Evolutionary conservation across 2,113 vertebrate genomes (phyloP), one percentile per base, ranked within the genome.

Genomic region (Lamprotornis superbus): DNA sequence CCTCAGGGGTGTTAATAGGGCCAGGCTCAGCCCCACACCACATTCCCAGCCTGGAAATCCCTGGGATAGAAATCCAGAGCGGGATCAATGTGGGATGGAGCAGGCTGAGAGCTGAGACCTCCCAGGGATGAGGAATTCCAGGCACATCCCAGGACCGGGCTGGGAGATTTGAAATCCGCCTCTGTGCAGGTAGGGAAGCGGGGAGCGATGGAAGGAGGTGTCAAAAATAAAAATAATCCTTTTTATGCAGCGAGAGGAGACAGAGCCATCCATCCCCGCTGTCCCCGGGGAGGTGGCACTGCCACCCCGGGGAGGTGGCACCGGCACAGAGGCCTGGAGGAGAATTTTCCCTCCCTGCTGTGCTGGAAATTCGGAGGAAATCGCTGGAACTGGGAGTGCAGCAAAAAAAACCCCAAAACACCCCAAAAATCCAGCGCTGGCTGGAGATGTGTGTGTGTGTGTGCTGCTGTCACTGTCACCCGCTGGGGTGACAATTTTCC

Each of bases 151-250:
- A 0, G 42, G 46, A 37, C 3, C 39, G 0, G 39, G 39, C 39
- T 39, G 39, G 9, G 4, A 53, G 80, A 15, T n/a, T 8, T 75
- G 11, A 6, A 52, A 50, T 25, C 28, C 75, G 11, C 73, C 59
- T 68, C 52, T 0, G 0, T 10, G 31, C 80, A 68, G 90, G 87
- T 35, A 5, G n/a, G 28, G 59, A 40, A 65, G 64, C 21, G 0
- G n/a, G 46, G 52, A 68, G 50, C 8, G 1, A 11, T 15, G 74
- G 50, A 31, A 64, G 7, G 56, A 88, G 60, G 8, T 0, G 64
- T 49, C 77, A 89, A 95, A 91, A 93, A 76, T 83, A 87, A 94
- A 93, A 93, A 80, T 56, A 56, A 35, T 73, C 55, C 60, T 40
- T 40, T 40, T 40, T 40, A 11, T 40, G 11, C 65, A 3, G 24